phyloP scores from a whole-genome alignment of 2,888 invertebrate species.

The Athripsodes cinereus region DNA sequence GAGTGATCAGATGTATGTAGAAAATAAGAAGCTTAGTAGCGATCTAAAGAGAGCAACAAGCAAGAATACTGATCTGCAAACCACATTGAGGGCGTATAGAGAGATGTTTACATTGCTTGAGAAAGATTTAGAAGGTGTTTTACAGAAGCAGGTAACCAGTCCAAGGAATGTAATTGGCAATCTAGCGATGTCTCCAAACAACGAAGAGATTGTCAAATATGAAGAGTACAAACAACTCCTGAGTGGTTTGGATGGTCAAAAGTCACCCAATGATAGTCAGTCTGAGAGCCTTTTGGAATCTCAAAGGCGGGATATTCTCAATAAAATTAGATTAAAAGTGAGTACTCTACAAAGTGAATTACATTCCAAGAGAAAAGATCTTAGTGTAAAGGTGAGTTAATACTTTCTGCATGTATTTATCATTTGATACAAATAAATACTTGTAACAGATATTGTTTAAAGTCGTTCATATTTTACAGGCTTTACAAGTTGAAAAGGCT shows the following conservation, averaged over 20 bases:
- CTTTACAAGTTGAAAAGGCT: conserved; percentile 47
- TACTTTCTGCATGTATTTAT: too few species aligned
- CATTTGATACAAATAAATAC: too few species aligned
- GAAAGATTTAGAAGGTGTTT: conserved; percentile 45
- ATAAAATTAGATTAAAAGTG: conserved; percentile 46
- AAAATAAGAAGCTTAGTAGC: conserved; percentile 40
- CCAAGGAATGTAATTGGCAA: neutral
- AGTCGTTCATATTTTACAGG: conserved; percentile 32
- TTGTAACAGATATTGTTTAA: neutral
- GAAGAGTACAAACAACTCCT: conserved; percentile 23
- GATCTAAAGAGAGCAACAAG: conserved; percentile 24
- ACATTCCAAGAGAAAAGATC: conserved; percentile 45
- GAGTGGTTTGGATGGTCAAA: conserved; percentile 17
- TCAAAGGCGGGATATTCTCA: conserved; percentile 52
- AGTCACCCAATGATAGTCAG: conserved; percentile 3
- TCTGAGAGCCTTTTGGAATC: neutral
- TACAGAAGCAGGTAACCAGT: conserved; percentile 8
- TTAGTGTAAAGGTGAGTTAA: conserved; percentile 42
- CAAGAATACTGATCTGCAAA: conserved; percentile 19
- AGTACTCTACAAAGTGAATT: conserved; percentile 43
- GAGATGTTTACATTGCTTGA: conserved; percentile 41
- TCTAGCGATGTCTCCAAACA: conserved; percentile 29
- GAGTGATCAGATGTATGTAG: conserved; percentile 40
- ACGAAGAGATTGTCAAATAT: conserved; percentile 29
- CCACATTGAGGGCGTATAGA: conserved; percentile 39